A percentile compares a stretch with the other conserved stretches of the same genome.
phyloP scores from a whole-genome alignment of 2,888 invertebrate genomes.

The Aphodius granarius region DNA sequence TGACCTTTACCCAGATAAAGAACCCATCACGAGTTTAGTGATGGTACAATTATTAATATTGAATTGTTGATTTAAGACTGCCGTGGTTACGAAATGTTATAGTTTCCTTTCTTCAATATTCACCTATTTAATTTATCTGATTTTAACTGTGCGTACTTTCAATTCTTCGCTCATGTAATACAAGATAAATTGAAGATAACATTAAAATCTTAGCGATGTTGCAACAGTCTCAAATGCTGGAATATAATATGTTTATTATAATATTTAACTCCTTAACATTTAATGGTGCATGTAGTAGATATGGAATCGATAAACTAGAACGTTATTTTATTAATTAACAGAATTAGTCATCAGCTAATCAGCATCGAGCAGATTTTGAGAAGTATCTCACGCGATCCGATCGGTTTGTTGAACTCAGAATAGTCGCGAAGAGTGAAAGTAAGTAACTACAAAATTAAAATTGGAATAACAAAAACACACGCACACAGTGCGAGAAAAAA shows the following conservation, averaged over 20 bases:
- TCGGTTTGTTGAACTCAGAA: background rate
- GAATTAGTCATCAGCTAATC: too few species aligned
- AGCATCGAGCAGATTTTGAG: too few species aligned
- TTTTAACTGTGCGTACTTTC: background rate
- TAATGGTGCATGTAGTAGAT: too few species aligned
- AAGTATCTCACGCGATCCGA: background rate
- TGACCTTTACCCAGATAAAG: background rate
- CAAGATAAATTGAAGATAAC: background rate
- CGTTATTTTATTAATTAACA: too few species aligned
- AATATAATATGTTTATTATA: too few species aligned
- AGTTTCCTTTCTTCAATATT: background rate
- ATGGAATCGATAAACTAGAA: too few species aligned
- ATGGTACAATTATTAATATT: background rate
- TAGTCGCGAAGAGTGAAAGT: background rate
- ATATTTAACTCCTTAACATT: too few species aligned
- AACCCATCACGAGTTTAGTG: background rate
- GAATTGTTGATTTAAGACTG: background rate
- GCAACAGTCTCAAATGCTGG: background rate
- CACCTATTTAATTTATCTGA: background rate
- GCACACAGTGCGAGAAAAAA: background rate
- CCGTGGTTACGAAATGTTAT: background rate
- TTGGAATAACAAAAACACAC: background rate
- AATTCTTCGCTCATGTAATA: background rate
- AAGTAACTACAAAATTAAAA: background rate
- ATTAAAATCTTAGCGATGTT: background rate